Evolutionary conservation across 2,113 vertebrate species (phyloP), one percentile per base, ranked within the genome.

Genomic region (Panthera tigris): DNA sequence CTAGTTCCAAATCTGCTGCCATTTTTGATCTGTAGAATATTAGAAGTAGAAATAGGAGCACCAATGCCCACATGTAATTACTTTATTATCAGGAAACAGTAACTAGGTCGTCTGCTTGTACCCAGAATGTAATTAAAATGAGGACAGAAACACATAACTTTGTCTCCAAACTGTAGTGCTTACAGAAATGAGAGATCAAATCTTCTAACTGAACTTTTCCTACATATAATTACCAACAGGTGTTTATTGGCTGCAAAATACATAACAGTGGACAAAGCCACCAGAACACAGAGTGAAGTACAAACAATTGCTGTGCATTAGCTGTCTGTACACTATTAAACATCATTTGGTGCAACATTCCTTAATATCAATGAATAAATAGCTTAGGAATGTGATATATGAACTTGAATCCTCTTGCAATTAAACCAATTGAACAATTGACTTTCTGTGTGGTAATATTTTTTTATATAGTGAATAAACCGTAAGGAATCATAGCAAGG

Each of bases 101-200:
- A 93, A 89, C 33, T 97, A 81, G 81, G 96, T 98, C 98, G 98
- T 97, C 98, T 98, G 97, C 97, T 97, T 98, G 96, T 98, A 98
- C 97, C 98, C 41, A 98, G 97, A 6, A 85, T 97, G 90, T 96
- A 90, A 93, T 97, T 97, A 98, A 98, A 98, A 89, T 97, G 97
- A 68, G 98, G 98, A 88, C 87, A 98, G 96, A 98, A 97, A 0
- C 98, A 98, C 91, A 96, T 81, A 63, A 96, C 97, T 97, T 97
- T 98, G 23, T 98, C 98, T 95, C 97, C 98, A 97, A 97, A 98
- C 93, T 98, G 97, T 79, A 95, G 95, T 86, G 97, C 96, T 98
- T 76, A 89, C 63, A 68, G 39, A 80, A 69, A 96, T 86, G 91
- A 80, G 97, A 71, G 29, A 31, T 21, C 41, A 78, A 9, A 69